These are phyloP conservation scores for Cydia pomonella DNA, from an alignment of 1,140 invertebrate species.

Conservation along the genomic window DNA sequence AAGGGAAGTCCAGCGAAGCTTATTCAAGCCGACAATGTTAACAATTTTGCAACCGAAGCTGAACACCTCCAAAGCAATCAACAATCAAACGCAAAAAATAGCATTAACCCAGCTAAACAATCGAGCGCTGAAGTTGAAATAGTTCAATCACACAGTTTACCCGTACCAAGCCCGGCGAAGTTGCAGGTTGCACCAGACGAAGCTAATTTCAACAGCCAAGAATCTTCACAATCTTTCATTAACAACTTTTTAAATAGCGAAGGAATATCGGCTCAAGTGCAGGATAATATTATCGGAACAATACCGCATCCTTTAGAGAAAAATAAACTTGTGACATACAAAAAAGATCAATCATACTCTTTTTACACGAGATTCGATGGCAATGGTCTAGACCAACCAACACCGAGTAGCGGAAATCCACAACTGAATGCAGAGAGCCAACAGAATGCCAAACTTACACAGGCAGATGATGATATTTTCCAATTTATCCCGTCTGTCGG, in stretches of 20 bases:
- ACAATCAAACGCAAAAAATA: conserved; percentile 39
- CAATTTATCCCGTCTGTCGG: conserved; percentile 66
- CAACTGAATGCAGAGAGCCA: conserved; percentile 36
- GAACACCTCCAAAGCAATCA: not conserved
- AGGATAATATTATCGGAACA: conserved; percentile 66
- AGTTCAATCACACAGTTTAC: conserved; percentile 50
- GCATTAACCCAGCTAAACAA: conserved; percentile 37
- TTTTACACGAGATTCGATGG: conserved; percentile 60
- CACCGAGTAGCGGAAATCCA: conserved; percentile 20
- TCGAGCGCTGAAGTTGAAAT: conserved; percentile 53
- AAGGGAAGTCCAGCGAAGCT: conserved; percentile 42
- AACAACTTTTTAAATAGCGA: conserved; percentile 49
- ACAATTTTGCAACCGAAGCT: conserved; percentile 32
- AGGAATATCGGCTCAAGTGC: conserved; percentile 66
- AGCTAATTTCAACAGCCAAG: conserved; percentile 45
- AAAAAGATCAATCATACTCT: conserved; percentile 71
- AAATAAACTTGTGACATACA: conserved; percentile 66
- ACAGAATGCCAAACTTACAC: conserved; percentile 46
- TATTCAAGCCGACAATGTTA: conserved; percentile 34
- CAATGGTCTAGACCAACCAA: conserved; percentile 36
- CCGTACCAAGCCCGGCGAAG: conserved; percentile 42
- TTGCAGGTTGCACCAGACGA: conserved; percentile 45
- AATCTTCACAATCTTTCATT: conserved; percentile 38
- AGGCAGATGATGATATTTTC: conserved; percentile 44
- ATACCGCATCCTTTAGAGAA: conserved; percentile 66